A percentile compares a stretch with the other conserved stretches of the same genome.
phyloP scores from a whole-genome alignment of 2,113 vertebrate genomes.

The Apodemus sylvaticus region DNA sequence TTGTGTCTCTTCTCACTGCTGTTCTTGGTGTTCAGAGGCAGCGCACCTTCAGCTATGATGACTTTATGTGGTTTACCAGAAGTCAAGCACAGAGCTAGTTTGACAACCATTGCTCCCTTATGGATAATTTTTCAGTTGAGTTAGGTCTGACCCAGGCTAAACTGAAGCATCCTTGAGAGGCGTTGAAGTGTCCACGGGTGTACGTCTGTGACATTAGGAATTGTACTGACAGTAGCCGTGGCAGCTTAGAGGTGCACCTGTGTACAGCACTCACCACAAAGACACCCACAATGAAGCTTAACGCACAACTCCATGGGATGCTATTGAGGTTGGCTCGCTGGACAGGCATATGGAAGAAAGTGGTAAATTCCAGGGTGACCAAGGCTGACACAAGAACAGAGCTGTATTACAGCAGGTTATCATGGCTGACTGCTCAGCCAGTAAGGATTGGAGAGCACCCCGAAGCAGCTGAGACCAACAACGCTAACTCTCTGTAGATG shows the following conservation, averaged over 20 bases:
- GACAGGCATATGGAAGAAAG: background rate
- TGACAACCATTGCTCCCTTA: background rate
- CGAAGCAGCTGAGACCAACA: background rate
- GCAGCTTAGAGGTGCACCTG: too few species aligned
- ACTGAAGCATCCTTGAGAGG: background rate
- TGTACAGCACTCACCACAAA: accelerated
- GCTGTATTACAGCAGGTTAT: background rate
- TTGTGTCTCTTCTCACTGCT: background rate
- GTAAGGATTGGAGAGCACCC: background rate
- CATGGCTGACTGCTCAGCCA: background rate
- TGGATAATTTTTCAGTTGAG: background rate
- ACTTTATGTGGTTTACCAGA: background rate
- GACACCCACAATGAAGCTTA: accelerated
- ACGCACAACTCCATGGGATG: background rate
- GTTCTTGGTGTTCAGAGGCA: background rate
- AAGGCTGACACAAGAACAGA: background rate
- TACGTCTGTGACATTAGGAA: too few species aligned
- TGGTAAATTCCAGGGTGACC: too few species aligned
- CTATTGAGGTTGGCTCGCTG: background rate
- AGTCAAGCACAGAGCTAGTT: background rate
- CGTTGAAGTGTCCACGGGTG: background rate
- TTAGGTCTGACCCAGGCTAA: background rate
- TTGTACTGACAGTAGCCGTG: background rate
- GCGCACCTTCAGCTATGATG: background rate
- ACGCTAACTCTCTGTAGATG: background rate